Evolutionary conservation across 1,140 invertebrate species (phyloP).

Genomic region (Meloidogyne hapla): DNA sequence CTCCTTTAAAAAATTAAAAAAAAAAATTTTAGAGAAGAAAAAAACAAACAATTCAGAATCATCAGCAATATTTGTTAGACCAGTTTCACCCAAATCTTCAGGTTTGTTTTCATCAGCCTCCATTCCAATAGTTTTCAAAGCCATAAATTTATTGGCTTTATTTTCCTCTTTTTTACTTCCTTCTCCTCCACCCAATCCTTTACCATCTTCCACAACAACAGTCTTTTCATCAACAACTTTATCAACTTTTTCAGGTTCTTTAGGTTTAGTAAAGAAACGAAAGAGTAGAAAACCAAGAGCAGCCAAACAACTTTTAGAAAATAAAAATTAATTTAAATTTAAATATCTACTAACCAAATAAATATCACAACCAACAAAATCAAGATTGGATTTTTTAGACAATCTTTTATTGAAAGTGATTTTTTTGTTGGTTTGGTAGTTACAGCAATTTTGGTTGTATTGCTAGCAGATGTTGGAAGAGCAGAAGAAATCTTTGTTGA

Average conservation of each 20-base stretch:
- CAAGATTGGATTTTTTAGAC: background rate
- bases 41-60: conserved; percentile 7
- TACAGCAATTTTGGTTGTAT: background rate
- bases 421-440: background rate
- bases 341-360: background rate
- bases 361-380: background rate
- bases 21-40: background rate
- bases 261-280: background rate
- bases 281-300: background rate
- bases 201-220: background rate
- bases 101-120: background rate
- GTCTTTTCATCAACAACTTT: background rate
- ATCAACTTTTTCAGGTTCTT: background rate
- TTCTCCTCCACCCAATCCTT: background rate
- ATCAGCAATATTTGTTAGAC: conserved; percentile 4
- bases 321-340: conserved; percentile 2
- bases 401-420: background rate
- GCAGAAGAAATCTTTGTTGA: background rate
- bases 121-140: background rate
- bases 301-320: background rate
- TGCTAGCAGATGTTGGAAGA: background rate
- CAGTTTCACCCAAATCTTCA: background rate
- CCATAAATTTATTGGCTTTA: background rate
- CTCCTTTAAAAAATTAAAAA: background rate
- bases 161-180: background rate